These are phyloP conservation scores for Sinocyclocheilus rhinocerous DNA, from an alignment of 2,113 vertebrate species.

Conservation along the genomic window DNA sequence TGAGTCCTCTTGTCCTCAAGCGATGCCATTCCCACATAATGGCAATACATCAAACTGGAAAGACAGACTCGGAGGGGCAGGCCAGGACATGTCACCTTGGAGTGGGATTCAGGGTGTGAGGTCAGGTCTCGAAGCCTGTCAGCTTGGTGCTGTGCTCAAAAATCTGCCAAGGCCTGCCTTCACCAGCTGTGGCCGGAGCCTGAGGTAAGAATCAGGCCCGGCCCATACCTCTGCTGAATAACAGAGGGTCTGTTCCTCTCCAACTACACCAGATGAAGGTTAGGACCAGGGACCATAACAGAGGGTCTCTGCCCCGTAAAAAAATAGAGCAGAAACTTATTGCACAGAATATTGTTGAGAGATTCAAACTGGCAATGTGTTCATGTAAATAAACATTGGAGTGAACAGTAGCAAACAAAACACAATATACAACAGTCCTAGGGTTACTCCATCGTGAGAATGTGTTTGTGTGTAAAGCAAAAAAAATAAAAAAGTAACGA, in stretches of 20 bases:
- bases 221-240: background rate
- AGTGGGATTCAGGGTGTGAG: slow-evolving; percentile 21
- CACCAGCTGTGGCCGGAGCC: slow-evolving; percentile 7
- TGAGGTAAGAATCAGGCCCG: background rate
- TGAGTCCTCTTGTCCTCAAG: slow-evolving; percentile 33
- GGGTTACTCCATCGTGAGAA: no score
- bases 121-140: slow-evolving; percentile 23
- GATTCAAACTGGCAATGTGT: background rate
- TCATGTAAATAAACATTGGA: background rate
- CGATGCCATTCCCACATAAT: slow-evolving; percentile 13
- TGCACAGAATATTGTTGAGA: background rate
- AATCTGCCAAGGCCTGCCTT: background rate
- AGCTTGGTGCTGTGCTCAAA: slow-evolving; percentile 13
- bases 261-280: slow-evolving; percentile 11
- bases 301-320: background rate
- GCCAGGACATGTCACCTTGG: slow-evolving; percentile 29
- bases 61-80: background rate
- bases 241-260: background rate
- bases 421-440: no score
- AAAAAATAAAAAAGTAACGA: no score
- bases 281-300: slow-evolving; percentile 21
- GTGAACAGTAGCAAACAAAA: no score
- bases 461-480: no score
- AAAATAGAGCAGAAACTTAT: background rate
- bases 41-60: slow-evolving; percentile 26